A percentile compares a stretch with the other conserved stretches of the same genome.
These are phyloP conservation scores for Stercorarius parasiticus DNA, from an alignment of 2,113 vertebrate species.

Conservation along the genomic window DNA sequence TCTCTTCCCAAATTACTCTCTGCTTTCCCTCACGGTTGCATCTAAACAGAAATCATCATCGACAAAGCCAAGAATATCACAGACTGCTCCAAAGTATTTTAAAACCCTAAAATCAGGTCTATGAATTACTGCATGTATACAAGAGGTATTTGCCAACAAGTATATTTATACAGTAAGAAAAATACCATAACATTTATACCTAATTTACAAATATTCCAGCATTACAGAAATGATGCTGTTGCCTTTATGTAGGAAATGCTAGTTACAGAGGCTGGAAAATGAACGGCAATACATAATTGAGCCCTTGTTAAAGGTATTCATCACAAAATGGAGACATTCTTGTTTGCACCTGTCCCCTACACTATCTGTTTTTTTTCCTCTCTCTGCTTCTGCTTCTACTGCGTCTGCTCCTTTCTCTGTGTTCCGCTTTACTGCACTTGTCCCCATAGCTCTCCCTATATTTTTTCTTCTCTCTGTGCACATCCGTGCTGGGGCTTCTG, in stretches of 20 bases:
- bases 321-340: neutral
- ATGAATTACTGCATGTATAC: neutral
- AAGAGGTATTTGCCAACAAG: constrained; percentile 54
- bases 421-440: neutral
- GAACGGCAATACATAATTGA: constrained; percentile 28
- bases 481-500: constrained; percentile 28
- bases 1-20: constrained; percentile 1
- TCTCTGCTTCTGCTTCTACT: constrained; percentile 74
- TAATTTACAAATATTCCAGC: constrained; percentile 54
- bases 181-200: constrained; percentile 9
- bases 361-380: constrained; percentile 57
- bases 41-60: constrained; percentile 14
- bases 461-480: constrained; percentile 19
- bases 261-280: constrained; percentile 54
- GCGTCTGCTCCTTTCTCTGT: constrained; percentile 23
- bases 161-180: constrained; percentile 40
- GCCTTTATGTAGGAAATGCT: constrained; percentile 17
- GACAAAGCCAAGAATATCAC: neutral
- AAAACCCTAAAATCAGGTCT: constrained; percentile 19
- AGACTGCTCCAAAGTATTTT: constrained; percentile 26
- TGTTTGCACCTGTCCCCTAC: constrained; percentile 9
- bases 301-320: constrained; percentile 64
- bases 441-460: neutral
- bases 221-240: neutral
- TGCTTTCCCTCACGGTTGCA: neutral